Evolutionary conservation across 2,113 vertebrate species (phyloP).

Genomic region (Gambusia holbrooki): DNA sequence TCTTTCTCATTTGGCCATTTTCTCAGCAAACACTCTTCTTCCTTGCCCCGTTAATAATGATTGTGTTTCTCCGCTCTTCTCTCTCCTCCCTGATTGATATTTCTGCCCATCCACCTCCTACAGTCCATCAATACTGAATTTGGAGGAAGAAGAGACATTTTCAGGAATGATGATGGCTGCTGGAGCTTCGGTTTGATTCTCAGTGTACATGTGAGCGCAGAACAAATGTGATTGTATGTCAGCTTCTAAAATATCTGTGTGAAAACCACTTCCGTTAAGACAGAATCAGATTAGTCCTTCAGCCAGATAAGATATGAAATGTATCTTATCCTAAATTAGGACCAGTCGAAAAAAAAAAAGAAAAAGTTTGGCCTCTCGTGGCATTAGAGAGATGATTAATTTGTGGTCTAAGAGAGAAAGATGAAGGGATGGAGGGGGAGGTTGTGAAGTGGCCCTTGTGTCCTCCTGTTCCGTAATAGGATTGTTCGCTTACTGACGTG

Average conservation of each 20-base stretch:
- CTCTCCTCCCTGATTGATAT: constrained; percentile 53
- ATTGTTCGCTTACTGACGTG: constrained; percentile 55
- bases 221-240: background rate
- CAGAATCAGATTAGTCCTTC: constrained; percentile 55
- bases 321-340: constrained; percentile 61
- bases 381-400: constrained; percentile 75
- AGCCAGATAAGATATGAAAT: constrained; percentile 45
- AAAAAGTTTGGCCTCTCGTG: constrained; percentile 51
- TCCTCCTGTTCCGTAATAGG: constrained; percentile 65
- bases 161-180: constrained; percentile 43
- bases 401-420: constrained; percentile 43
- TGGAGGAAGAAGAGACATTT: constrained; percentile 29
- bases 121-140: constrained; percentile 66
- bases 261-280: constrained; percentile 12
- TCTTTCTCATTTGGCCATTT: constrained; percentile 52
- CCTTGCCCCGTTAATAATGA: constrained; percentile 57
- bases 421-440: constrained; percentile 15
- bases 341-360: background rate
- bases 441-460: constrained; percentile 48
- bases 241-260: constrained; percentile 1
- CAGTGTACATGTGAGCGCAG: background rate
- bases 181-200: constrained; percentile 17
- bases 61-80: constrained; percentile 49
- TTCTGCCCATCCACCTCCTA: constrained; percentile 18
- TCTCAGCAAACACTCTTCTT: constrained; percentile 27